Conservation (phyloP, 2,113 vertebrate species). For the Puffinus mauretanicus region DNA sequence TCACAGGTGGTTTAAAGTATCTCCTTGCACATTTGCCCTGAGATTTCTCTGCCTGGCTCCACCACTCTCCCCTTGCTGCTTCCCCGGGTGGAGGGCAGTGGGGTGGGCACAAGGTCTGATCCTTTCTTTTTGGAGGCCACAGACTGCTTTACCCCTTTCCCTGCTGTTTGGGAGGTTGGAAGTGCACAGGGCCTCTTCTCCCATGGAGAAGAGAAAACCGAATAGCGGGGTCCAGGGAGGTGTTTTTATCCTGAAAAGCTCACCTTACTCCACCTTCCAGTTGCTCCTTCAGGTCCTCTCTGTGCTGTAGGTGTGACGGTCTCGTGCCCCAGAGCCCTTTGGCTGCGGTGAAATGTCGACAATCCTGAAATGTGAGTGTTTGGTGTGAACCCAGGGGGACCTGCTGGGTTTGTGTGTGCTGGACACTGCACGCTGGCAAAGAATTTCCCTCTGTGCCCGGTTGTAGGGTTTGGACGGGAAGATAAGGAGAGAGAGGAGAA, state of each 20-base stretch:
- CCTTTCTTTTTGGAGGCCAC: background rate
- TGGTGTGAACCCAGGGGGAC: background rate
- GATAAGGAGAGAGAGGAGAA: conserved; percentile 56
- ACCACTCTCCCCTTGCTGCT: background rate
- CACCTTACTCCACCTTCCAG: background rate
- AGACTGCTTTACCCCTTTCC: background rate
- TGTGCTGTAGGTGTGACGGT: background rate
- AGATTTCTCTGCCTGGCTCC: background rate
- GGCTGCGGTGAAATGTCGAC: conserved; percentile 23
- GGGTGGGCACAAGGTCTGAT: background rate
- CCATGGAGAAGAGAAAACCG: background rate
- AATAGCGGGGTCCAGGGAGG: background rate
- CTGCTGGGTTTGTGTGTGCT: background rate
- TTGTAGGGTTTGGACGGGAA: conserved; percentile 62
- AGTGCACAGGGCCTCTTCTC: background rate
- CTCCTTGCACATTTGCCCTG: background rate
- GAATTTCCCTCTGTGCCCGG: background rate
- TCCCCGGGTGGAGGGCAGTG: background rate
- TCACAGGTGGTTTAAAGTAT: accelerated
- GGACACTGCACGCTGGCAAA: background rate
- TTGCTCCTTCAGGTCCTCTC: background rate
- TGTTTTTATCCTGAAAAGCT: background rate
- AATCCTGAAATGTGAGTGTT: conserved; percentile 63
- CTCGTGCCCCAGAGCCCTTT: background rate
- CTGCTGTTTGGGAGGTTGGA: background rate